Conservation (phyloP, 2,113 vertebrate species). For the Collichthys lucidus region DNA sequence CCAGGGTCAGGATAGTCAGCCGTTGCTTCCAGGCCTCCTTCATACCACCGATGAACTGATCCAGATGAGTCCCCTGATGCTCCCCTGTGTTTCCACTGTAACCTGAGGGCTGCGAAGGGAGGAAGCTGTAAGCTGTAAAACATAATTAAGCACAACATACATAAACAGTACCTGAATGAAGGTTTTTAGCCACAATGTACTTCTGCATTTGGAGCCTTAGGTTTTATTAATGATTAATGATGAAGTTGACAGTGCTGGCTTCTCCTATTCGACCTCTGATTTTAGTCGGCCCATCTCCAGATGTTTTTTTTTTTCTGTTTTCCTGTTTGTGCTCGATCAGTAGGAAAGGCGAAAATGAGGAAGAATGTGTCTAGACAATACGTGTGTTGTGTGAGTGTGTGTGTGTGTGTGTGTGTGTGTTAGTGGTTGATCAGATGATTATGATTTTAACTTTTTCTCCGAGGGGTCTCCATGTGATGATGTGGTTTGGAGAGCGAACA, state of each 20-base stretch:
- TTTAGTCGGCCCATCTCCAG: constrained; percentile 23
- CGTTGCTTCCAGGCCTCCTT: constrained; percentile 18
- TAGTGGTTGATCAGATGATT: constrained; percentile 72
- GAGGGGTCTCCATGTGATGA: constrained; percentile 69
- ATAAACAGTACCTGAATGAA: neutral
- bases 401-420: constrained; percentile 36
- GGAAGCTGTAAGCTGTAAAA: neutral
- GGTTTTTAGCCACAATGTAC: neutral
- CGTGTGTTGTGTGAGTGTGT: constrained; percentile 30
- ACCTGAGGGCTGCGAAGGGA: constrained; percentile 40
- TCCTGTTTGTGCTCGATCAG: constrained; percentile 35
- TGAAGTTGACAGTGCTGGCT: neutral
- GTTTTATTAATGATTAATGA: neutral
- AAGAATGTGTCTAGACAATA: constrained; percentile 42
- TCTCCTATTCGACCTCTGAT: neutral
- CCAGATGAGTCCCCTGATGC: constrained; percentile 47
- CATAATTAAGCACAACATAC: neutral
- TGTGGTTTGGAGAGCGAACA: constrained; percentile 38
- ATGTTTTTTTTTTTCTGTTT: neutral
- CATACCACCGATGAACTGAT: constrained; percentile 37
- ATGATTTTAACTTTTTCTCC: constrained; percentile 40
- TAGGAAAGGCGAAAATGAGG: constrained; percentile 8
- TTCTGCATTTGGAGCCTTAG: neutral
- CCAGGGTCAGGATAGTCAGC: constrained; percentile 25
- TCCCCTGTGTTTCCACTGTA: constrained; percentile 7